phyloP scores from a whole-genome alignment of 1,140 invertebrate species.

The Papilio polytes region DNA sequence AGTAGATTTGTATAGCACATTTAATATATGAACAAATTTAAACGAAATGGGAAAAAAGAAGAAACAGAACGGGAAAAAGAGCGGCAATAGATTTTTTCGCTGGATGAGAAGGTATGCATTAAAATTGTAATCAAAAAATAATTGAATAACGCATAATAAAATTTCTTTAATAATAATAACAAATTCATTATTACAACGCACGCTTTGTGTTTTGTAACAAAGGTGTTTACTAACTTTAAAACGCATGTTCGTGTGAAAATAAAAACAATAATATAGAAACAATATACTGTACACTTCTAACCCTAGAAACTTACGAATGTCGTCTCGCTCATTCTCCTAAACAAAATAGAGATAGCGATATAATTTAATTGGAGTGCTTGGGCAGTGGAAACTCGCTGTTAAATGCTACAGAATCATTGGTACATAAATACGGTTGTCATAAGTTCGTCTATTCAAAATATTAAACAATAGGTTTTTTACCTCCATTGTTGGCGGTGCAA shows the following conservation, averaged over 20 bases:
- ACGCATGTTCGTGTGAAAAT: not conserved
- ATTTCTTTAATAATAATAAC: not conserved
- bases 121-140: not conserved
- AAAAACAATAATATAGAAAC: not conserved
- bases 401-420: not conserved
- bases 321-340: not conserved
- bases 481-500: not conserved
- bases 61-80: conserved; percentile 69
- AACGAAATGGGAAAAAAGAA: conserved; percentile 78
- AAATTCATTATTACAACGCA: not conserved
- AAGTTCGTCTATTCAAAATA: not conserved
- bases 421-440: not conserved
- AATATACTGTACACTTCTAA: no score
- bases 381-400: not conserved
- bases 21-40: conserved; percentile 47
- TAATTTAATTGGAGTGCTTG: not conserved
- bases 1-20: not conserved
- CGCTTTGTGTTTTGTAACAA: not conserved
- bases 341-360: not conserved
- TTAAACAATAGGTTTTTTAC: not conserved
- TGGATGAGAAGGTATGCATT: conserved; percentile 75
- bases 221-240: not conserved
- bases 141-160: not conserved
- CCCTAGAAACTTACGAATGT: no score
- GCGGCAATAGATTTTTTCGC: conserved; percentile 74